These are phyloP conservation scores for Silurus aristotelis DNA, from an alignment of 2,797 vertebrate genomes.

Conservation along the genomic window DNA sequence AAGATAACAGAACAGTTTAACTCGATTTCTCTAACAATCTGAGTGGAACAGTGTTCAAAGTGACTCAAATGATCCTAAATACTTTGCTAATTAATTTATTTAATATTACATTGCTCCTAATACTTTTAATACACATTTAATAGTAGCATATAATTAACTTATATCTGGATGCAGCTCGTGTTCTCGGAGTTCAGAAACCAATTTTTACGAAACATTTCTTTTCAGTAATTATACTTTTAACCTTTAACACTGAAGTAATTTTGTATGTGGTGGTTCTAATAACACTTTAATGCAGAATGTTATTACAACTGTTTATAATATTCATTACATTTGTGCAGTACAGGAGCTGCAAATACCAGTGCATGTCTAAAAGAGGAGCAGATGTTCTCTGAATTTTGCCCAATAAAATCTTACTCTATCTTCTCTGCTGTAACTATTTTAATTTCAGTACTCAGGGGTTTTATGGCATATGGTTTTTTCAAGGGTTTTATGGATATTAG, in stretches of 20 bases:
- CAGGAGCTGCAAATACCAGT: neutral
- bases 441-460: neutral
- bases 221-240: too few relatives aligned
- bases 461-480: neutral
- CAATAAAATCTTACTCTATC: neutral
- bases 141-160: neutral
- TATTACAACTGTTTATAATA: too few relatives aligned
- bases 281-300: too few relatives aligned
- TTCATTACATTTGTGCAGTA: too few relatives aligned
- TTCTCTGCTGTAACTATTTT: neutral
- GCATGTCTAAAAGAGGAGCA: neutral
- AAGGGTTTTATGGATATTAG: too few relatives aligned
- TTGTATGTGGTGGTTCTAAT: too few relatives aligned
- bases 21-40: neutral
- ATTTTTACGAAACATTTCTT: neutral
- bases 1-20: neutral
- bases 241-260: too few relatives aligned
- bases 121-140: neutral
- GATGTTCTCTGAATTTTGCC: neutral
- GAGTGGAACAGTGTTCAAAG: too few relatives aligned
- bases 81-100: too few relatives aligned
- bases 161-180: neutral
- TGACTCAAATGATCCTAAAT: too few relatives aligned
- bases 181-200: neutral
- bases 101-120: too few relatives aligned